A percentile compares a stretch with the other conserved stretches of the same genome.
These are phyloP conservation scores for Diprion similis DNA, from an alignment of 1,140 invertebrate species.

Conservation along the genomic window DNA sequence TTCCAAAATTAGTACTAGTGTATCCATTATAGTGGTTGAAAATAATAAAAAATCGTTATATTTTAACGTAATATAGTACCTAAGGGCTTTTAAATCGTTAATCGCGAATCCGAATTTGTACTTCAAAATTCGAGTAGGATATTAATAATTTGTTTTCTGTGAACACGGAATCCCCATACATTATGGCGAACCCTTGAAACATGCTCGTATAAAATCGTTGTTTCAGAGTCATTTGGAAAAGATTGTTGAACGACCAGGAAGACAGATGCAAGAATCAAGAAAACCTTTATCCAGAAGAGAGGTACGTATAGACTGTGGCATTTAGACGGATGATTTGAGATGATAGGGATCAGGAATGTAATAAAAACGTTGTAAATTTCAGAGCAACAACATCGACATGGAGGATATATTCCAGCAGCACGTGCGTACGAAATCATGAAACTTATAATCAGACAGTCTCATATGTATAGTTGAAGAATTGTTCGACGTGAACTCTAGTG, in stretches of 20 bases:
- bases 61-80: no score
- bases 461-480: no score
- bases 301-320: slow-evolving; percentile 50
- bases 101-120: no score
- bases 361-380: slow-evolving; percentile 23
- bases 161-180: background rate
- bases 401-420: slow-evolving; percentile 72
- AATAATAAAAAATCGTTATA: no score
- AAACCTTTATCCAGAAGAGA: slow-evolving; percentile 73
- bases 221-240: slow-evolving; percentile 83
- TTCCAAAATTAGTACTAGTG: no score
- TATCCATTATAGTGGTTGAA: no score
- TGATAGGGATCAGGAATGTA: background rate
- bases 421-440: slow-evolving; percentile 55
- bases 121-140: no score
- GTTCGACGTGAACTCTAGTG: no score
- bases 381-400: slow-evolving; percentile 75
- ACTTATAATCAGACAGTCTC: background rate
- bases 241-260: slow-evolving; percentile 78
- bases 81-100: no score
- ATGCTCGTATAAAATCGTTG: slow-evolving; percentile 10
- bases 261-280: slow-evolving; percentile 61
- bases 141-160: no score
- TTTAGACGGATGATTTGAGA: slow-evolving; percentile 14
- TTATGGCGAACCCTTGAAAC: background rate